phyloP scores from a whole-genome alignment of 2,113 vertebrate species.

The Hippotragus niger region DNA sequence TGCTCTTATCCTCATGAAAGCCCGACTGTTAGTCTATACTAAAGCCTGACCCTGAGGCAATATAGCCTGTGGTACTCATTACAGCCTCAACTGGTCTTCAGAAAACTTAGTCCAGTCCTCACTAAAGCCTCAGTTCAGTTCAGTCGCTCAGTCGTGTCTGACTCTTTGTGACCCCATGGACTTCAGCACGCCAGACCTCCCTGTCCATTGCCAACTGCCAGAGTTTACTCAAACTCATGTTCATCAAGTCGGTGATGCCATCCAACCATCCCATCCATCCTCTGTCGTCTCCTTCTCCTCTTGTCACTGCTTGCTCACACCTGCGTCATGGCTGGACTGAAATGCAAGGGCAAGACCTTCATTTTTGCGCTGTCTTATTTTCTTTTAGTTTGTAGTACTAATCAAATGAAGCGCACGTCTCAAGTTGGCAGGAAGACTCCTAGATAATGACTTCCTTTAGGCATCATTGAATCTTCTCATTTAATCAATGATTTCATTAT shows the following conservation, averaged over 20 bases:
- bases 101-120: neutral
- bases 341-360: neutral
- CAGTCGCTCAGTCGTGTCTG: neutral
- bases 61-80: neutral
- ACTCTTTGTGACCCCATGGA: rapidly evolving
- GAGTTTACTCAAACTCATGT: neutral
- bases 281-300: neutral
- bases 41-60: neutral
- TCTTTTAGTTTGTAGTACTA: neutral
- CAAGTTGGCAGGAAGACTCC: neutral
- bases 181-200: rapidly evolving
- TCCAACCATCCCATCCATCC: neutral
- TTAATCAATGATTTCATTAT: neutral
- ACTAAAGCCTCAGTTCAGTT: neutral
- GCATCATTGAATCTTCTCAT: neutral
- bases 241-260: neutral
- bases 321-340: neutral
- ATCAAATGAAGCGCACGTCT: neutral
- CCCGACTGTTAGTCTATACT: neutral
- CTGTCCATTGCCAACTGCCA: rapidly evolving
- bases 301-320: neutral
- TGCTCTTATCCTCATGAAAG: neutral
- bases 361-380: neutral
- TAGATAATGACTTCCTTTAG: neutral
- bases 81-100: neutral